Evolutionary conservation across 92 coral and sea anemone species (phyloP), one percentile per base, ranked within the genome.

Genomic region (Porites rus): DNA sequence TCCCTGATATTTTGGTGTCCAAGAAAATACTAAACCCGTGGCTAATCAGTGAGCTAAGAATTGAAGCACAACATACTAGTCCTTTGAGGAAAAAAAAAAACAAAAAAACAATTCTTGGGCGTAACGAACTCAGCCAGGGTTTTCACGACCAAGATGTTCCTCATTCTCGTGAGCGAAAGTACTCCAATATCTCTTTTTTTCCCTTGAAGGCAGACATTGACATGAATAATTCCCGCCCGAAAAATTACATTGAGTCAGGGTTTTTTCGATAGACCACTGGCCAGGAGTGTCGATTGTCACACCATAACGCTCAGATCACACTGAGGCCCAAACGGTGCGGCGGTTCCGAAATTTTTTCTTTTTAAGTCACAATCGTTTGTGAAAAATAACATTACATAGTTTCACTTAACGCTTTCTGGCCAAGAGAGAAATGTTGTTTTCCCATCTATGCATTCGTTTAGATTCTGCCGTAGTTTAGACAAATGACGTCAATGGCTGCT

Each of bases 291-390:
- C 28, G 28, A 25, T 2, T 8, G 72, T 67, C 46, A 12, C 8
- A 24, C 11, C 72, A 43, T 21, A 43, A 67, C 72, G 10, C 72
- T 22, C 5, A 64, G 20, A 7, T 64, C 2, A 22, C 72, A 22
- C 72, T 67, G 72, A 18, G 72, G 72, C 72, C 72, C 16, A 67
- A 21, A 3, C 72, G 46, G 72, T 67, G 20, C 72, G 72, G 72
- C 72, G 18, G 72, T 67, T 67, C 9, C 24, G 38, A 22, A 67
- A 67, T 18, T 67, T 67, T 67, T 67, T 67, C 46, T 67, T 7
- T 67, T 67, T 18, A 67, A 67, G 38, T 67, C 38, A 24, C 46
- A 6, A 24, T 67, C 28, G 28, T 1, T 25, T 25, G 28, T 25
- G 28, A 25, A 25, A 25, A 25, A 25, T 25, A 25, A 25, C 28